Evolutionary conservation across 1,140 invertebrate genomes (phyloP).

Genomic region (Drosophila guanche): DNA sequence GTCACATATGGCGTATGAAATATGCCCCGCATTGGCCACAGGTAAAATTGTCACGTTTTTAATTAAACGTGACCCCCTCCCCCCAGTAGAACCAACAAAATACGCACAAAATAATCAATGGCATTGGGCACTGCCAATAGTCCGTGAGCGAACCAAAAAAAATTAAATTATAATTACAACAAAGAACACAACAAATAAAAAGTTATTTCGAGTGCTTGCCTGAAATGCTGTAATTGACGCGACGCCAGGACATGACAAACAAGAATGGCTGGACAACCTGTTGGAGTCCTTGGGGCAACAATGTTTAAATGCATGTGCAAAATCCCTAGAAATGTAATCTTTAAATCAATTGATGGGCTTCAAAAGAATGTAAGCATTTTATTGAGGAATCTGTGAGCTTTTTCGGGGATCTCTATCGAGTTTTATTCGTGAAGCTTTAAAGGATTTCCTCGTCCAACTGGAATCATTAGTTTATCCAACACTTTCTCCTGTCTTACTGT

Average conservation of each 20-base stretch:
- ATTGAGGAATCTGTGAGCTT: no score
- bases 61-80: slow-evolving; percentile 60
- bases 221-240: slow-evolving; percentile 50
- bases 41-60: slow-evolving; percentile 81
- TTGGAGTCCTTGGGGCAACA: slow-evolving; percentile 15
- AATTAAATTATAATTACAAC: slow-evolving; percentile 63
- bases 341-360: no score
- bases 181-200: slow-evolving; percentile 55
- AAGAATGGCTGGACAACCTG: slow-evolving; percentile 50
- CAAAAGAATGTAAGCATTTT: background rate
- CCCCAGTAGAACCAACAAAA: slow-evolving; percentile 16
- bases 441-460: slow-evolving; percentile 25
- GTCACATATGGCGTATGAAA: slow-evolving; percentile 68
- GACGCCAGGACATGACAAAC: background rate
- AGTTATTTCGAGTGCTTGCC: slow-evolving; percentile 61
- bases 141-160: slow-evolving; percentile 31
- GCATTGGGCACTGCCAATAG: background rate
- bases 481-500: slow-evolving; percentile 12
- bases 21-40: slow-evolving; percentile 64
- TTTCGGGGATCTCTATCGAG: background rate
- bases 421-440: background rate
- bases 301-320: background rate
- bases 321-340: background rate
- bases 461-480: slow-evolving; percentile 41
- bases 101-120: slow-evolving; percentile 64